Evolutionary conservation across 2,113 vertebrate species (phyloP).

Genomic region (Tursiops truncatus): DNA sequence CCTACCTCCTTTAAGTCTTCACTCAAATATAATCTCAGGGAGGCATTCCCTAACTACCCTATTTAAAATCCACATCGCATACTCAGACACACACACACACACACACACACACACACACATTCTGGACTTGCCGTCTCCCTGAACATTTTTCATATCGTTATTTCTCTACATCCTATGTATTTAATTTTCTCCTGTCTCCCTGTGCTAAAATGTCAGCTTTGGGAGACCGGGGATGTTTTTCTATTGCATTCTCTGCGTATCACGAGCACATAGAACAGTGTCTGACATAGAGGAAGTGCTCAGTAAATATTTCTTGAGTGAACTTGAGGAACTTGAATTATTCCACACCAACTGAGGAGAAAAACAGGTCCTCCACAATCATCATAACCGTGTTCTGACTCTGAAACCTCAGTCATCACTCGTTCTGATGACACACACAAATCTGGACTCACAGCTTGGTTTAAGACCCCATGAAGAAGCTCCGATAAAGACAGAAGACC

Average conservation of each 20-base stretch:
- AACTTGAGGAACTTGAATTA: not conserved
- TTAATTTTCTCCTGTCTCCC: not conserved
- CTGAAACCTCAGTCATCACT: not conserved
- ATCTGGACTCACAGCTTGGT: not conserved
- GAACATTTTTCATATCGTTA: not conserved
- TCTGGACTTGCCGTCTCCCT: not conserved
- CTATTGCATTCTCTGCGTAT: not conserved
- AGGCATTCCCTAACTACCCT: not conserved
- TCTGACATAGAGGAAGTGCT: not conserved
- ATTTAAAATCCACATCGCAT: not conserved
- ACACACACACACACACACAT: not conserved
- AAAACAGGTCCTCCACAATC: not conserved
- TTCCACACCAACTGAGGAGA: not conserved
- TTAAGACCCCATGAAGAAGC: not conserved
- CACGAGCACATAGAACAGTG: not conserved
- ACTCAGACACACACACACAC: accelerated
- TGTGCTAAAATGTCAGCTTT: not conserved
- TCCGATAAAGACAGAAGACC: not conserved
- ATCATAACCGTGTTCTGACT: not conserved
- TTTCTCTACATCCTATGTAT: not conserved
- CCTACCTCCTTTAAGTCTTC: not conserved
- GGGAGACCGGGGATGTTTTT: not conserved
- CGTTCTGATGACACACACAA: not conserved
- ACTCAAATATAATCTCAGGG: not conserved
- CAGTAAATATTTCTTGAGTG: not conserved